A percentile compares a stretch with the other conserved stretches of the same genome.
Conservation (phyloP, 2,113 vertebrate genomes). For the Cavia aperea region DNA sequence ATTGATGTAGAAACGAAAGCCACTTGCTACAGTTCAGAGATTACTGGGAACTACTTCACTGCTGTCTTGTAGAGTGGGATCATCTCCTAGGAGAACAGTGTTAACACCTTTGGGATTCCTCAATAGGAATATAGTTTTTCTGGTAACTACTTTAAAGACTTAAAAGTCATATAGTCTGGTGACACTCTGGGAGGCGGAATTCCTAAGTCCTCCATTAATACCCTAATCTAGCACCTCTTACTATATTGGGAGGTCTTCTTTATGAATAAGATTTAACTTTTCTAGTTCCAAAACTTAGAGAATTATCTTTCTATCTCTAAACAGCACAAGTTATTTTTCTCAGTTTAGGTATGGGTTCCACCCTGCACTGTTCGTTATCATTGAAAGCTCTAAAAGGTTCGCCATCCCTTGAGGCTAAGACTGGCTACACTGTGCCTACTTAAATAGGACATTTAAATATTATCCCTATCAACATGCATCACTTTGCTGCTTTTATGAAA, state of each 20-base stretch:
- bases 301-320: constrained; percentile 17
- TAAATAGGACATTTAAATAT: not conserved
- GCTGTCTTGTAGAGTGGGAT: accelerated
- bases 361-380: not conserved
- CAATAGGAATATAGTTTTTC: no score
- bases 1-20: not conserved
- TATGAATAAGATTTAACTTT: not conserved
- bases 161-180: not conserved
- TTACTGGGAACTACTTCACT: not conserved
- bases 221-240: not conserved
- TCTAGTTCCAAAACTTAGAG: constrained; percentile 18
- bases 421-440: not conserved
- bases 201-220: not conserved
- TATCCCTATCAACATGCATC: not conserved
- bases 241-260: not conserved
- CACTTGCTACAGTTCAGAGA: not conserved
- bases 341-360: not conserved
- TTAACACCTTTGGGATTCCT: not conserved
- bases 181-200: not conserved
- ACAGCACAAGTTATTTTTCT: constrained; percentile 27
- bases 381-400: not conserved
- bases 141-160: no score
- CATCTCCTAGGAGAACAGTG: not conserved
- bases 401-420: not conserved
- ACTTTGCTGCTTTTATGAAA: constrained; percentile 5